Base-by-base conservation (phyloP, 2,888 invertebrate genomes). In the Ypsolopha sequella region DNA sequence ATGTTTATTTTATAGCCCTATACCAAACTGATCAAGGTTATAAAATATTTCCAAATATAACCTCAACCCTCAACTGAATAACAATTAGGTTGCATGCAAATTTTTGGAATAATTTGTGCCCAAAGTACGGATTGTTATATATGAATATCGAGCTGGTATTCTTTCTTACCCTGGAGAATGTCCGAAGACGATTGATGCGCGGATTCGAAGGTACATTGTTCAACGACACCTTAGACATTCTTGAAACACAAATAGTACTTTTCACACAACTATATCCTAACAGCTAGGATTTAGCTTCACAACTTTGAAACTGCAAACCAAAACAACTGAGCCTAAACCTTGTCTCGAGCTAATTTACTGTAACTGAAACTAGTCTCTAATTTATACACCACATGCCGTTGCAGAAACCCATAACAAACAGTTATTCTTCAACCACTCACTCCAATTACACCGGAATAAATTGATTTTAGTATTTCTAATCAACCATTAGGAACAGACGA, bases 201-300 rank as follows among this genome's bases (percentile, higher is more conserved):
- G 85, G 85, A 61, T 86, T 86, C 56, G 86, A 84, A 57, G 85
- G 81, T 57, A 85, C 75, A 70, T 85, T 87, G 60, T 75, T 85
- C 54, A 87, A 70, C 59, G 86, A 86, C 61, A 77, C 79, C 64
- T 84, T 84, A 59, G 86, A 87, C 86, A 87, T 87, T 59, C 70
- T 76, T 59, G 59, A 60, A 53, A 24, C 24, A 24, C 24, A 3
- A 24, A 24, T 24, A 24, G 24, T 24, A 24, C 24, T 24, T 24
- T 24, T 24, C 24, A 24, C 24, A 24, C 24, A 24, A 24, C 24
- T 24, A 24, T 24, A 24, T 24, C 2, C 24, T 24, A 24, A 24
- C 4, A 2, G 4, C 24, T 24, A 24, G 24, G 24, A 24, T 24
- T 24, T 24, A 24, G 24, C 24, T 24, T 24, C 24, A 52, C 63